phyloP scores from a whole-genome alignment of 1,140 invertebrate genomes.

The Drosophila tropicalis region DNA sequence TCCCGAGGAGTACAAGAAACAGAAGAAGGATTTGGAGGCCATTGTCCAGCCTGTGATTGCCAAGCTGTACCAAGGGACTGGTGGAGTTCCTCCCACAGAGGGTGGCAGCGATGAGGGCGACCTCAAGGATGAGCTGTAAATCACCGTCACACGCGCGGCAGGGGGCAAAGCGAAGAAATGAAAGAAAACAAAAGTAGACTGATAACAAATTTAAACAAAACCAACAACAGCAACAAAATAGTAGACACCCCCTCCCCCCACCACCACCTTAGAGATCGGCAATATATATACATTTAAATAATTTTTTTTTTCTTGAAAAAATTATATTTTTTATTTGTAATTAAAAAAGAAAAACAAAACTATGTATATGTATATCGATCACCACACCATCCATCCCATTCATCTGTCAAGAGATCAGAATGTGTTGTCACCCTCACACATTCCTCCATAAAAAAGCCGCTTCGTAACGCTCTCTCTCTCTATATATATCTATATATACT shows the following conservation, averaged over 20 bases:
- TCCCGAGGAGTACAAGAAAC: constrained; percentile 96
- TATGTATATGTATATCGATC: constrained; percentile 6
- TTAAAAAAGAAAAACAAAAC: constrained; percentile 29
- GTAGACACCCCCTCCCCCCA: constrained; percentile 6
- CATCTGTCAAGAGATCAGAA: neutral
- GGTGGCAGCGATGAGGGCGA: constrained; percentile 87
- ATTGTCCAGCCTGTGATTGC: constrained; percentile 98
- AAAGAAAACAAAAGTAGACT: constrained; percentile 70
- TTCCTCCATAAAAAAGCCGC: neutral
- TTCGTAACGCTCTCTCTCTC: constrained; percentile 5
- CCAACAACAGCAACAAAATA: constrained; percentile 37
- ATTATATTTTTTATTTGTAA: constrained; percentile 5
- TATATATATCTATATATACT: neutral
- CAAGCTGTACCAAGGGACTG: constrained; percentile 95
- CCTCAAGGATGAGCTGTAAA: constrained; percentile 94
- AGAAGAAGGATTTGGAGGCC: constrained; percentile 98
- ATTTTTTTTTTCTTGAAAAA: neutral
- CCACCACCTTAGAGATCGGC: constrained; percentile 18
- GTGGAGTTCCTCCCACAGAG: constrained; percentile 87
- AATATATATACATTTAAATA: constrained; percentile 2
- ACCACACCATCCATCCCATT: neutral
- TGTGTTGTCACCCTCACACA: constrained; percentile 6
- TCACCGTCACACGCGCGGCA: constrained; percentile 9
- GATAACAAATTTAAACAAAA: constrained; percentile 66
- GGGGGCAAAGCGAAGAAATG: constrained; percentile 48